Base-by-base conservation (phyloP, 1,140 invertebrate genomes). In the Drosophila ogumai region DNA sequence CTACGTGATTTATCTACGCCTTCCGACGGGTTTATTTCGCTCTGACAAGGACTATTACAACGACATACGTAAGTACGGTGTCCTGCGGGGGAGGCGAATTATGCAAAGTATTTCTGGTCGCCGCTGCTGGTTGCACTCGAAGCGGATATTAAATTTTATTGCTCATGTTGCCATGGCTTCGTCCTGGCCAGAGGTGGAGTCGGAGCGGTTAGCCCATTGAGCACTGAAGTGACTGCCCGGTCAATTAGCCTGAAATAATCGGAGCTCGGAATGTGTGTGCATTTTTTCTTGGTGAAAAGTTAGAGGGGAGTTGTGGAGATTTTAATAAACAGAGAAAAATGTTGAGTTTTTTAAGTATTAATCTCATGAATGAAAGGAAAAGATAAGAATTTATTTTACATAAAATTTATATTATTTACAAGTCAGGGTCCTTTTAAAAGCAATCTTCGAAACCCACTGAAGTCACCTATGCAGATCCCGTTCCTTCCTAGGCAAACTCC, bases 141-240 rank as follows among this genome's bases (percentile, higher is more conserved):
- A 85, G 56, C 81, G 85, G 85, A 88, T 88, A 88, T 88, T 88
- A 88, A 85, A 88, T 81, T 88, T 88, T 88, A 88, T 88, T 85
- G 85, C 85, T 84, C 74, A 71, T 85, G 85, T 88, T 88, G 78
- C 85, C 85, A 88, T 88, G 85, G 66, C 59, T 86, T 72, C 52
- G 19, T 46, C 49, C 44, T 32, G 36, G 46, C 32, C 41, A 41
- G 12, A 46, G 43, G 32, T 28, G 61, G 56, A 9, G 19, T 40
- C 47, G 43, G 10, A 44, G 36, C n/a, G 31, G 40, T 34, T 36
- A 5, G 63, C 69, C 78, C 74, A 88, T 84, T 90, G 85, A 90
- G 77, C 85, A 79, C 38, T 85, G 65, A 71, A 88, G 85, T 84
- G 79, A 65, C 71, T 50, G 64, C 50, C 61, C 54, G 85, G 85